A percentile compares a stretch with the other conserved stretches of the same genome.
Evolutionary conservation across 2,888 invertebrate species (phyloP).

Genomic region (Tenodera sinensis): DNA sequence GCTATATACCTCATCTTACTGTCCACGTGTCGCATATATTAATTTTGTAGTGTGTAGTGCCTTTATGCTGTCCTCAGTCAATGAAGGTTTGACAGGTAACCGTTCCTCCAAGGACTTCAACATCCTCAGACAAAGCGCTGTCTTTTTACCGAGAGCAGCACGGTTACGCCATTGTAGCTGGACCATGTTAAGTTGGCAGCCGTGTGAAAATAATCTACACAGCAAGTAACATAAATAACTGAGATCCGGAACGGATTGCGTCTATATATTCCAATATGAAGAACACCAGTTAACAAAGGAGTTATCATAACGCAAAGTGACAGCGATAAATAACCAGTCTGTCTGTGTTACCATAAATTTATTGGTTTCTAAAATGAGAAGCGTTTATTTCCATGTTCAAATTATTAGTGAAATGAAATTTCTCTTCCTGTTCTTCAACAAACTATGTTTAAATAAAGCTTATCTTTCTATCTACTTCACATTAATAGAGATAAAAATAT

Average conservation of each 20-base stretch:
- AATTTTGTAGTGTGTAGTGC: no score
- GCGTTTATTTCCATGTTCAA: no score
- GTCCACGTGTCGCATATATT: no score
- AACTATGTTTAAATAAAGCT: no score
- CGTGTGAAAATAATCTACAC: not conserved
- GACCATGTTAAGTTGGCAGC: not conserved
- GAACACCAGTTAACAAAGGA: not conserved
- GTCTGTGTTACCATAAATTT: not conserved
- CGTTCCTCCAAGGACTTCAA: not conserved
- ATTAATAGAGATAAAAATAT: no score
- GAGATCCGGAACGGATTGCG: not conserved
- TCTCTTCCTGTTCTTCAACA: no score
- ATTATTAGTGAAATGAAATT: no score
- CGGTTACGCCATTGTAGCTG: not conserved
- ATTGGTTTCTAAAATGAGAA: not conserved
- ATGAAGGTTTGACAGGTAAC: not conserved
- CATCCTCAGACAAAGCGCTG: not conserved
- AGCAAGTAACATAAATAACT: not conserved
- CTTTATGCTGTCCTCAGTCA: not conserved
- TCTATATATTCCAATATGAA: not conserved
- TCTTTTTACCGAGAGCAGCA: not conserved
- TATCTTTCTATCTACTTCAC: no score
- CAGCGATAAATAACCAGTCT: not conserved
- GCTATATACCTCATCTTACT: no score
- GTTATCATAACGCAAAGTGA: not conserved